These are phyloP conservation scores for Prorops nasuta DNA, from an alignment of 1,140 invertebrate genomes.

Conservation along the genomic window DNA sequence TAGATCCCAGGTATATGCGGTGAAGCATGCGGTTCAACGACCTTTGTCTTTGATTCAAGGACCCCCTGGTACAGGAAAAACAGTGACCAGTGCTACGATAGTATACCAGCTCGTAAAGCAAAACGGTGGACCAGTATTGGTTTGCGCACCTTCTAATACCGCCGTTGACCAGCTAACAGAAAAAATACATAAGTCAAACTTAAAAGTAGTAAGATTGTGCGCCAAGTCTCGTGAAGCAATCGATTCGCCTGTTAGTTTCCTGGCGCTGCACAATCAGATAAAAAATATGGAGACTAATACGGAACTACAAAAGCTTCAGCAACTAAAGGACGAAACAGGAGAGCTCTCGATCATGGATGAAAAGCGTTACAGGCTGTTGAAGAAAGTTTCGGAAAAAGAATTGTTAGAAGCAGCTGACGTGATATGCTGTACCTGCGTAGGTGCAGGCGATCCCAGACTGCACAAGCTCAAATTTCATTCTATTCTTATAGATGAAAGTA, in stretches of 20 bases:
- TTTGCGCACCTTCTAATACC: constrained; percentile 98
- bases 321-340: constrained; percentile 96
- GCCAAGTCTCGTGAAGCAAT: constrained; percentile 98
- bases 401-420: constrained; percentile 95
- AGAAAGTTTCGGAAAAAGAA: constrained; percentile 89
- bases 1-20: constrained; percentile 97
- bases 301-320: constrained; percentile 93
- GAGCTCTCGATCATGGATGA: constrained; percentile 93
- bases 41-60: constrained; percentile 96
- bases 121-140: constrained; percentile 89
- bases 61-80: constrained; percentile 95
- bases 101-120: constrained; percentile 98
- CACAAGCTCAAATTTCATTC: constrained; percentile 92
- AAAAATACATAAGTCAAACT: constrained; percentile 96
- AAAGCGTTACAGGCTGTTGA: constrained; percentile 88
- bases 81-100: constrained; percentile 98
- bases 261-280: constrained; percentile 97
- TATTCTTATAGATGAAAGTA: constrained; percentile 97
- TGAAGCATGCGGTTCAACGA: constrained; percentile 96
- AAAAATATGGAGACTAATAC: constrained; percentile 87
- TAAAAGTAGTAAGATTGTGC: constrained; percentile 95
- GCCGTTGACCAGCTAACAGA: constrained; percentile 99
- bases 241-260: constrained; percentile 95
- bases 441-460: constrained; percentile 92
- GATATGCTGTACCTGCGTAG: constrained; percentile 98